phyloP scores from a whole-genome alignment of 2,888 invertebrate species.

The Amiota minor region DNA sequence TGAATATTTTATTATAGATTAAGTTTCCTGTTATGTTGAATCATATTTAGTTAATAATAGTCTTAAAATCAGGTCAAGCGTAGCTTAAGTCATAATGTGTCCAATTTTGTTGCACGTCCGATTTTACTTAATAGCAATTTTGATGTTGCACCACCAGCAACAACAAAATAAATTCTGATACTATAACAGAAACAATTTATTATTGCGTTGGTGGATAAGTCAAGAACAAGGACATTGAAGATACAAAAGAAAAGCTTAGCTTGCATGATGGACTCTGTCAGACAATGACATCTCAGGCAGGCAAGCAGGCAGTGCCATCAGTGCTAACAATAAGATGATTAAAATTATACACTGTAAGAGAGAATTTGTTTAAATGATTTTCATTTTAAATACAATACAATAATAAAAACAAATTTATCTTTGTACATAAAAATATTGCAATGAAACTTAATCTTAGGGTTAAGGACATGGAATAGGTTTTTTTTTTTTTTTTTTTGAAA shows the following conservation, averaged over 20 bases:
- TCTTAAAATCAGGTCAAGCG: not conserved
- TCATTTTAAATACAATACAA: too few species aligned
- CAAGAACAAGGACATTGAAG: too few species aligned
- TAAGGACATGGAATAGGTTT: not conserved
- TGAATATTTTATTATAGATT: too few species aligned
- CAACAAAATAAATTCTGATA: slow-evolving; percentile 59
- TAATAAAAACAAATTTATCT: not conserved
- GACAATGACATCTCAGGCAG: not conserved
- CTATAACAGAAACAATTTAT: slow-evolving; percentile 63
- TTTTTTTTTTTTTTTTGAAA: not conserved
- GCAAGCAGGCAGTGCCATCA: not conserved
- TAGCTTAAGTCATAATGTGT: not conserved
- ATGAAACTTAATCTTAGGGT: not conserved
- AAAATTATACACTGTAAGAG: slow-evolving; percentile 10
- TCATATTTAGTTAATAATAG: too few species aligned
- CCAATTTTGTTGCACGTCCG: not conserved
- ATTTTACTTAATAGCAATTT: slow-evolving; percentile 20
- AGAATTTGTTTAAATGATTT: not conserved
- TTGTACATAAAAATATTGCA: not conserved
- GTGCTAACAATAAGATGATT: slow-evolving; percentile 6
- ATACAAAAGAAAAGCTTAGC: too few species aligned
- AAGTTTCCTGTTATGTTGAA: too few species aligned
- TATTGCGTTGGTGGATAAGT: slow-evolving; percentile 13
- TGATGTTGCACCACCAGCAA: too few species aligned
- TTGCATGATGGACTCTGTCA: too few species aligned